phyloP scores from a whole-genome alignment of 2,888 invertebrate species.

The Metellina segmentata region DNA sequence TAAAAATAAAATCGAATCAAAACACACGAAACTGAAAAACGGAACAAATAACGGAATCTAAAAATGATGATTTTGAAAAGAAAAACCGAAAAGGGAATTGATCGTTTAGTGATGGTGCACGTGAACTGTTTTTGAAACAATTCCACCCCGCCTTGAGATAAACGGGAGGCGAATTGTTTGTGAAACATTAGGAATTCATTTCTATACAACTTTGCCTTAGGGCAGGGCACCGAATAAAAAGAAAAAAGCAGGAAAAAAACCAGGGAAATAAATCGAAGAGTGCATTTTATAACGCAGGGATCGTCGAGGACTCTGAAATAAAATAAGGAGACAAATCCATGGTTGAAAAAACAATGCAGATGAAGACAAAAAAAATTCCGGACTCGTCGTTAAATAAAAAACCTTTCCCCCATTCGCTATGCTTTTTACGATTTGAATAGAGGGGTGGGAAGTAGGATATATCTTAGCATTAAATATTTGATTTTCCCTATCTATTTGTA shows the following conservation, averaged over 20 bases:
- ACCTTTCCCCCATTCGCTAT: not conserved
- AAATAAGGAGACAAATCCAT: slow-evolving; percentile 43
- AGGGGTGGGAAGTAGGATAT: not conserved
- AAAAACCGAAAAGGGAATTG: not conserved
- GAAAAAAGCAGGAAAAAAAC: not conserved
- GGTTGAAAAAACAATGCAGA: not conserved
- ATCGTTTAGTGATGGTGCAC: slow-evolving; percentile 1
- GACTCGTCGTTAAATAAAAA: slow-evolving; percentile 10
- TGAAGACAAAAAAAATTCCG: slow-evolving; percentile 20
- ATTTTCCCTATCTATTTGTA: not conserved
- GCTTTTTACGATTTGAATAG: slow-evolving; percentile 11
- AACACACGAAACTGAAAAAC: not conserved
- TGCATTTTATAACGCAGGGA: slow-evolving; percentile 26
- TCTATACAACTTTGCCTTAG: slow-evolving; percentile 38
- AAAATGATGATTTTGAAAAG: not conserved
- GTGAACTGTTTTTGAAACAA: not conserved
- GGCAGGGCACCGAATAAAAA: not conserved
- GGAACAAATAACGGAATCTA: not conserved
- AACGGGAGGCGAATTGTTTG: slow-evolving; percentile 36
- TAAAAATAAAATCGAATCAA: not conserved
- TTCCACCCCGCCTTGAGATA: not conserved
- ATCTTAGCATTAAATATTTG: slow-evolving; percentile 11
- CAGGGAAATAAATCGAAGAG: slow-evolving; percentile 11
- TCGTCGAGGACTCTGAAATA: slow-evolving; percentile 6
- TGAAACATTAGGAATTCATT: slow-evolving; percentile 55